These are phyloP conservation scores for Oreochromis spilurus DNA, from an alignment of 2,113 vertebrate species.

Conservation along the genomic window DNA sequence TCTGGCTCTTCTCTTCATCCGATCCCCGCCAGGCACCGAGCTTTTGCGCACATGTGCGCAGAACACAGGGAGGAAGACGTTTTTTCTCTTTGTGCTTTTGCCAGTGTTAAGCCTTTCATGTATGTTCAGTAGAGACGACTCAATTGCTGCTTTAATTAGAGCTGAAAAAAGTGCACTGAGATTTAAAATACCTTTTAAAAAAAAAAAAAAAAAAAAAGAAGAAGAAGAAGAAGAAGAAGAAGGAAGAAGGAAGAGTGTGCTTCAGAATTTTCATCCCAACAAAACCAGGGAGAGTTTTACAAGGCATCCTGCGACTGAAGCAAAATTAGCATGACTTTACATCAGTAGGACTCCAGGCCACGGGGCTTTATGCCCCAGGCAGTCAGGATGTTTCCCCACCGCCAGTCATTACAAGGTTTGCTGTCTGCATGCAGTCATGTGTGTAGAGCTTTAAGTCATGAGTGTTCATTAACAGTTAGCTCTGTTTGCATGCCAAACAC, in stretches of 20 bases:
- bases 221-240: too few species aligned
- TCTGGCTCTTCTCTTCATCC: conserved; percentile 30
- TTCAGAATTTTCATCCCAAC: not conserved
- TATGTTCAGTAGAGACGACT: not conserved
- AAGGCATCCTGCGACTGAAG: not conserved
- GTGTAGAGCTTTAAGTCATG: not conserved
- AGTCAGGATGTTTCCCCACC: not conserved
- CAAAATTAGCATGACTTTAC: conserved; percentile 14
- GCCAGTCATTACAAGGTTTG: not conserved
- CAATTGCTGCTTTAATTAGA: not conserved
- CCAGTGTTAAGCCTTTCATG: not conserved
- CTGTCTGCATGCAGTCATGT: not conserved
- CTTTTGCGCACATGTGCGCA: not conserved
- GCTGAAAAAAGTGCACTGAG: not conserved
- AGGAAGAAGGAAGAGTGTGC: not conserved
- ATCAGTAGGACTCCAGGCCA: not conserved
- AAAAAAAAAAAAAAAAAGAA: too few species aligned
- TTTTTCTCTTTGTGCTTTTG: not conserved
- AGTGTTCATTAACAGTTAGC: not conserved
- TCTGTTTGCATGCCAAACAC: conserved; percentile 24
- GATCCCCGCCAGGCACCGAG: not conserved
- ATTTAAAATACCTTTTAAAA: not conserved
- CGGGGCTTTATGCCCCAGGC: not conserved
- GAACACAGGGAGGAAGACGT: not conserved
- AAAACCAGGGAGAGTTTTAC: not conserved